Evolutionary conservation across 2,797 vertebrate genomes (phyloP).

Genomic region (Tinamus major): DNA sequence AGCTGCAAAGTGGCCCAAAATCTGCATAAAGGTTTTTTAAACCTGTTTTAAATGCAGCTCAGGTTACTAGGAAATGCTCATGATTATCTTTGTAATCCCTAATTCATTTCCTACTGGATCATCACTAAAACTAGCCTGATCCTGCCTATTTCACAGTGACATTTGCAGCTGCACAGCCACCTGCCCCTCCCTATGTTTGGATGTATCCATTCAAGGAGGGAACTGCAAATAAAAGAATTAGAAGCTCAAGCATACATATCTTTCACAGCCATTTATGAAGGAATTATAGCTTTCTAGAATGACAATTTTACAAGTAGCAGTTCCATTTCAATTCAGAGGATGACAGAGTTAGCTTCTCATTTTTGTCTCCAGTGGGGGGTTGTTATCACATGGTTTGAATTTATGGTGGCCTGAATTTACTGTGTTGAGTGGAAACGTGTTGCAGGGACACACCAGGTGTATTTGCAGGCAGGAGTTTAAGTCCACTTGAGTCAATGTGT

Average conservation of each 20-base stretch:
- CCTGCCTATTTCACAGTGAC: slow-evolving; percentile 32
- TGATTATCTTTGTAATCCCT: slow-evolving; percentile 33
- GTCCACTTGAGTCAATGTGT: not conserved
- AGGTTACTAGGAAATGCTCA: slow-evolving; percentile 40
- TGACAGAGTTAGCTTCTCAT: not conserved
- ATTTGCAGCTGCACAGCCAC: slow-evolving; percentile 44
- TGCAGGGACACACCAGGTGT: not conserved
- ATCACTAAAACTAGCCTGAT: slow-evolving; percentile 22
- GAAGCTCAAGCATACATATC: not conserved
- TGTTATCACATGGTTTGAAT: not conserved
- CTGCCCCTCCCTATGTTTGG: slow-evolving; percentile 16
- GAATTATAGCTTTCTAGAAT: not conserved
- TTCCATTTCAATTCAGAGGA: not conserved
- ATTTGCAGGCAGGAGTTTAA: not conserved
- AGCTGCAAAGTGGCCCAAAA: slow-evolving; percentile 27
- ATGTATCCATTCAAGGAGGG: slow-evolving; percentile 14
- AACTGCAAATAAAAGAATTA: slow-evolving; percentile 25
- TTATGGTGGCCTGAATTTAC: not conserved
- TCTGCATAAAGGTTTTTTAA: slow-evolving; percentile 41
- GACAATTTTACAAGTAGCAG: not conserved
- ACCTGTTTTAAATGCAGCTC: slow-evolving; percentile 43
- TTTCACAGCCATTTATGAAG: not conserved
- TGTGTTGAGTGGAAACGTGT: not conserved
- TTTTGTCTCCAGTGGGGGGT: not conserved
- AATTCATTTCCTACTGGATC: slow-evolving; percentile 31